Conservation (phyloP, 2,113 vertebrate species). For the Hiodon tergisus region DNA sequence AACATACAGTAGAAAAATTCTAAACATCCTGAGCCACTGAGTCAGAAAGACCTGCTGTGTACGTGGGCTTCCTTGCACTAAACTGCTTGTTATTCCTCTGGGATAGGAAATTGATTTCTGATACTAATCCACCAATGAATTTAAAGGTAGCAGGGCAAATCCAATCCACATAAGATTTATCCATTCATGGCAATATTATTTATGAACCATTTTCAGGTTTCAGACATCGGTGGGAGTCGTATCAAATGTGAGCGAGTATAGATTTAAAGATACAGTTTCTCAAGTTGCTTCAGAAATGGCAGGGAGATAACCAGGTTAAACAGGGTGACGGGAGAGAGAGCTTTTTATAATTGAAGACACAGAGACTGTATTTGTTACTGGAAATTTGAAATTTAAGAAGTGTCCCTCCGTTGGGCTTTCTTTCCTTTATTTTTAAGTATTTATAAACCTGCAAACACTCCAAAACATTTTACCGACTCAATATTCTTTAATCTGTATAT, state of each 20-base stretch:
- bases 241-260: constrained; percentile 5
- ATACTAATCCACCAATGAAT: constrained; percentile 26
- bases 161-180: constrained; percentile 17
- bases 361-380: not conserved
- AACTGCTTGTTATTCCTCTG: constrained; percentile 20
- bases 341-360: constrained; percentile 1
- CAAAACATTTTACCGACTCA: no score
- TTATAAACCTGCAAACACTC: not conserved
- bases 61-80: not conserved
- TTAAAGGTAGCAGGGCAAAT: constrained; percentile 10
- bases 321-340: not conserved
- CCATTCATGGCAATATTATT: constrained; percentile 13
- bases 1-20: not conserved
- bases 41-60: constrained; percentile 8
- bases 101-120: constrained; percentile 29
- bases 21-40: not conserved
- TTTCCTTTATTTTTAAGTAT: not conserved
- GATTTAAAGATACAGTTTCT: constrained; percentile 19
- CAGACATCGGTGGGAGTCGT: constrained; percentile 14
- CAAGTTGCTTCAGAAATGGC: not conserved
- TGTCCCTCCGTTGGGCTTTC: not conserved
- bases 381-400: not conserved
- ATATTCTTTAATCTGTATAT: no score
- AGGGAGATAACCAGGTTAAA: constrained; percentile 5
- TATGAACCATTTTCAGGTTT: constrained; percentile 16